Base-by-base conservation (phyloP, 2,888 invertebrate species). In the Orthosia gracilis region DNA sequence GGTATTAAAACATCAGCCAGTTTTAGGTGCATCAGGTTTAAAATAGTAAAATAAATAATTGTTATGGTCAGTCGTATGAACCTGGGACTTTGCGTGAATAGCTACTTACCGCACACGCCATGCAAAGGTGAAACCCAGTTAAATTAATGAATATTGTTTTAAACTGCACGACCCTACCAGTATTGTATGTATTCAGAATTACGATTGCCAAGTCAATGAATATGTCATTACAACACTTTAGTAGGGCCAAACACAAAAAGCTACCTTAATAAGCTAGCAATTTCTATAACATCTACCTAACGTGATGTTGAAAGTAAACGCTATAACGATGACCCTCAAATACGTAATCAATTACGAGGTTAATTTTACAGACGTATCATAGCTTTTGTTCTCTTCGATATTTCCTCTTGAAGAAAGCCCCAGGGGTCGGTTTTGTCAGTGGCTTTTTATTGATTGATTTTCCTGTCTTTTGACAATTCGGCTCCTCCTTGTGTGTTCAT, bases 371-470 rank as follows among this genome's bases (percentile, higher is more conserved):
- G 49, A 63, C 67, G 23, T 77, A 78, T 78, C 73, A 78, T 76
- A 54, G 26, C 55, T 54, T 55, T 74, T 67, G 74, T 73, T 66
- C 47, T 15, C 52, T 59, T 63, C 57, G 54, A 63, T 78, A 73
- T 79, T 57, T 77, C 79, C 49, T 67, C 57, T 45, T 47, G 57
- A 73, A 66, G 61, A 18, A 65, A 54, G 23, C 80, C 62, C 80
- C 55, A 64, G 50, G 64, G 80, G 15, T 59, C 75, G 50, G 64
- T 75, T 62, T 75, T 78, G 80, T 78, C 50, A 69, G 54, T 74
- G 59, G 59, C 67, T 68, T 74, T 78, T 80, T 69, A 75, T 78
- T 78, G 80, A 80, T 78, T 79, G 78, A 80, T 79, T 78, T 79
- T 78, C 68, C 57, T 78, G 57, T 45, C 75, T 74, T 75, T 69